phyloP scores from a whole-genome alignment of 2,888 invertebrate genomes.

The Sinodicranocentrus sp. region DNA sequence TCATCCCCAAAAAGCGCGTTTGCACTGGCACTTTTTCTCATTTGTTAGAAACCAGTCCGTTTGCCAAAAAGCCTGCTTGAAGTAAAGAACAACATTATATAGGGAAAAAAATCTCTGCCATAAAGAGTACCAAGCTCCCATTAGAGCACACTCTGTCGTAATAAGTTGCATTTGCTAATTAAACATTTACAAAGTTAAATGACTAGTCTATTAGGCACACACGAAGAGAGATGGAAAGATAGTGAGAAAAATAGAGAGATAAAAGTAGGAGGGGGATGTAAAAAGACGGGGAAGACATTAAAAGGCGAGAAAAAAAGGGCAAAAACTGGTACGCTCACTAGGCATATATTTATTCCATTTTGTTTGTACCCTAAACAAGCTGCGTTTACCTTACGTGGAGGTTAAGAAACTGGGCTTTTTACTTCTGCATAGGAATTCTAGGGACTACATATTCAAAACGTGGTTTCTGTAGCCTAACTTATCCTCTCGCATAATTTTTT shows the following conservation, averaged over 20 bases:
- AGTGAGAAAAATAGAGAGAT: not conserved
- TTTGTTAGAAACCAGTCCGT: slow-evolving; percentile 18
- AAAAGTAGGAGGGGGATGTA: slow-evolving; percentile 1
- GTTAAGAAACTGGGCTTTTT: slow-evolving; percentile 53
- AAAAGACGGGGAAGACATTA: slow-evolving; percentile 36
- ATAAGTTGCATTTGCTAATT: slow-evolving; percentile 31
- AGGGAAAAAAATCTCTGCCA: too few relatives aligned
- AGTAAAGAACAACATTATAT: not conserved
- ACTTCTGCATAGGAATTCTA: not conserved
- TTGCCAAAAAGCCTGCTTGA: slow-evolving; percentile 7
- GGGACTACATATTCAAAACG: not conserved
- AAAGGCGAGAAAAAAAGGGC: slow-evolving; percentile 55
- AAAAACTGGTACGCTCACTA: slow-evolving; percentile 45
- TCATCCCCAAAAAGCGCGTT: slow-evolving; percentile 15
- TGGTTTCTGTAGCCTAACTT: not conserved
- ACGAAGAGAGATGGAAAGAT: not conserved
- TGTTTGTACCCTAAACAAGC: slow-evolving; percentile 34
- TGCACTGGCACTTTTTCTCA: slow-evolving; percentile 12
- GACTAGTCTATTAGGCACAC: slow-evolving; percentile 39
- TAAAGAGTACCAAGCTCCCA: slow-evolving; percentile 6
- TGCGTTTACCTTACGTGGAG: slow-evolving; percentile 10
- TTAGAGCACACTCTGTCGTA: slow-evolving; percentile 26
- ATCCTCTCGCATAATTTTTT: not conserved
- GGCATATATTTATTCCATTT: slow-evolving; percentile 12
- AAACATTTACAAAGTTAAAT: slow-evolving; percentile 42